phyloP scores from a whole-genome alignment of 2,113 vertebrate genomes.

The Lophura nycthemera region DNA sequence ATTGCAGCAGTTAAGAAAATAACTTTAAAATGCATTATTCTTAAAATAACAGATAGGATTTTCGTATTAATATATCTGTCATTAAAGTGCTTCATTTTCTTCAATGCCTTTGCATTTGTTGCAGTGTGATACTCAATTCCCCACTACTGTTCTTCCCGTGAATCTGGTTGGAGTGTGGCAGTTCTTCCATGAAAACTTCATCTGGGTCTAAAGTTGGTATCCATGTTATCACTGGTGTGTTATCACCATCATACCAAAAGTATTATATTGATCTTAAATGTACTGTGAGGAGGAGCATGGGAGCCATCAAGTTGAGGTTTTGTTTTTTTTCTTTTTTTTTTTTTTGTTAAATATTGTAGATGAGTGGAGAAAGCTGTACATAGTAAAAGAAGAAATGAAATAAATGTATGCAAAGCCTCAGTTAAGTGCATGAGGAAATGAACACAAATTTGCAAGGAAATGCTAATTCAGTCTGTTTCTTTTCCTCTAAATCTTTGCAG shows the following conservation, averaged over 20 bases:
- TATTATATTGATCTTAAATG: neutral
- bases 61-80: too few relatives aligned
- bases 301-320: neutral
- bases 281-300: neutral
- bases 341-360: neutral
- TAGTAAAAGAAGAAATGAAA: neutral
- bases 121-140: neutral
- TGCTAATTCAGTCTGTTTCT: neutral
- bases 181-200: accelerated
- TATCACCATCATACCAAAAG: neutral
- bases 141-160: neutral
- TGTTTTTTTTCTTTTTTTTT: neutral
- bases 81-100: too few relatives aligned
- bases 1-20: too few relatives aligned
- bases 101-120: too few relatives aligned
- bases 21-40: too few relatives aligned
- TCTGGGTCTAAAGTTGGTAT: neutral
- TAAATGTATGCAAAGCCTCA: neutral
- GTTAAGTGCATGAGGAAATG: neutral
- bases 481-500: neutral
- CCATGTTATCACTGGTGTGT: neutral
- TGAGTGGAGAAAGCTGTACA: neutral
- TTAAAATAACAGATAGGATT: too few relatives aligned
- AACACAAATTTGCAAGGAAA: neutral
- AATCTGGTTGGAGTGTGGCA: neutral